Evolutionary conservation across 2,888 invertebrate species (phyloP), one percentile per base, ranked within the genome.

Genomic region (Andrena minutula): DNA sequence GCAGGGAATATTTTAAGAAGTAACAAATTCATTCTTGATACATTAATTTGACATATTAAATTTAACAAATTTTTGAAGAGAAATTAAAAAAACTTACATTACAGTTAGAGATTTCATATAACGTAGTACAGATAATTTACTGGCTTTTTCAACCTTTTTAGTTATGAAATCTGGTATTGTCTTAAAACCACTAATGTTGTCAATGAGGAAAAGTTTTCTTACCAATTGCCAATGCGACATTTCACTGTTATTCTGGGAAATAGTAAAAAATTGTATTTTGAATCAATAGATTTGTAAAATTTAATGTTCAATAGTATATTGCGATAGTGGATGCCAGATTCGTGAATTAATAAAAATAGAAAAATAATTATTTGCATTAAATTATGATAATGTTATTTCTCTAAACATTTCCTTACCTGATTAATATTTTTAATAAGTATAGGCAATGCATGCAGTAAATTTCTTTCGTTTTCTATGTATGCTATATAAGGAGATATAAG

Each of bases 181-280:
- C 76, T 83, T 88, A 47, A 89, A 91, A 32, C 95, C 95, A 85
- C 94, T 94, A 20, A 95, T 89, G 71, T 95, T 95, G 89, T 97
- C 97, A 65, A 96, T 94, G 7, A 97, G 88, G 92, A 96, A 97
- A 92, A 97, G 96, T 79, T 97, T 94, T 83, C 96, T 94, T 0
- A 96, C 95, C 47, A 97, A 92, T 88, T 96, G 95, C 96, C 96
- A 97, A 61, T 95, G 95, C 47, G 94, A 94, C 60, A 93, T 91
- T 80, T 93, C 85, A 23, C 75, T 56, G 30, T 60, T 63, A 56
- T 81, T 61, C 88, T 88, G 47, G 0, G 47, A 60, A 64, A 58
- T 10, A 35, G 1, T 56, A 6, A 20, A 64, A 47, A n/a, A 60
- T 65, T 28, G n/a, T 51, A 51, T 66, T n/a, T 41, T 41, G 12